Conservation (phyloP, 2,888 invertebrate genomes). For the Melanchra persicariae region DNA sequence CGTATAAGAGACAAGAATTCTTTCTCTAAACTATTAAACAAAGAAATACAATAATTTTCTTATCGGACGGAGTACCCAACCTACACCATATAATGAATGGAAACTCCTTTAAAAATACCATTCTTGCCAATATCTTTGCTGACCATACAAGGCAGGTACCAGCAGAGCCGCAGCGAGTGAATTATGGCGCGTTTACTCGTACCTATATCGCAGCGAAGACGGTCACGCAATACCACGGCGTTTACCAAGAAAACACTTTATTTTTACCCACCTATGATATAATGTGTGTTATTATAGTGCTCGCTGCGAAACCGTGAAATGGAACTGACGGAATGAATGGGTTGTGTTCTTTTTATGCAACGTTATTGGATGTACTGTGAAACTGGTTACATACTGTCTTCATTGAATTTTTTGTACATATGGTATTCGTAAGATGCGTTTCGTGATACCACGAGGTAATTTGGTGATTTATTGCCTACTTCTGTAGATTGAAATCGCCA, state of each 20-base stretch:
- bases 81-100: background rate
- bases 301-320: constrained; percentile 38
- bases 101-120: background rate
- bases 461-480: no score
- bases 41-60: no score
- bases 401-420: no score
- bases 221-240: constrained; percentile 61
- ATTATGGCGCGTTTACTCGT: constrained; percentile 51
- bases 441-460: no score
- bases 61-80: no score
- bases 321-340: constrained; percentile 17
- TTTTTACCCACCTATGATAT: constrained; percentile 56
- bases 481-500: no score
- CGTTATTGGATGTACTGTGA: background rate
- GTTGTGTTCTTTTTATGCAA: constrained; percentile 34
- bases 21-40: no score
- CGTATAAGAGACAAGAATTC: background rate
- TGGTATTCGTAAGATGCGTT: no score
- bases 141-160: constrained; percentile 31
- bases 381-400: no score
- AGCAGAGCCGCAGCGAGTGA: constrained; percentile 38
- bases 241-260: constrained; percentile 56
- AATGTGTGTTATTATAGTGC: constrained; percentile 53
- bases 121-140: constrained; percentile 2
- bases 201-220: constrained; percentile 46